A percentile compares a stretch with the other conserved stretches of the same genome.
These are phyloP conservation scores for Drosophila carrolli DNA, from an alignment of 1,140 invertebrate genomes.

Conservation along the genomic window DNA sequence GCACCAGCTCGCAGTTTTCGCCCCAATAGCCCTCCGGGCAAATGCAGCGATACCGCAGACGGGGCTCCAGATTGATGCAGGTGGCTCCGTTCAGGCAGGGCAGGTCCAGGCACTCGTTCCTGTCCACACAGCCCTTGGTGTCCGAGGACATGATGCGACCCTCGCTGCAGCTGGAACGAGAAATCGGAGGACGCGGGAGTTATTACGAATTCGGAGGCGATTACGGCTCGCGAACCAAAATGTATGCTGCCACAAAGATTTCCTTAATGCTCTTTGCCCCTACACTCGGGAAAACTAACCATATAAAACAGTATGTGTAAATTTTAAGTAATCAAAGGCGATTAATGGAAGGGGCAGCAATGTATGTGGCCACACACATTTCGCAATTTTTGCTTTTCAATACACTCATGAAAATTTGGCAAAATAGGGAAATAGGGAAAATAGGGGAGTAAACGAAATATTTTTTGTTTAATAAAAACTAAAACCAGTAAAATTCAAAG, in stretches of 20 bases:
- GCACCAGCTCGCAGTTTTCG: constrained; percentile 87
- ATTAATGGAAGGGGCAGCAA: background rate
- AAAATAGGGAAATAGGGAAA: too few relatives aligned
- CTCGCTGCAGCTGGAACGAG: constrained; percentile 86
- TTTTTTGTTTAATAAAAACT: too few relatives aligned
- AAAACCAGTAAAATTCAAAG: too few relatives aligned
- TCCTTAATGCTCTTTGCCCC: background rate
- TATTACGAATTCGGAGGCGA: constrained; percentile 36
- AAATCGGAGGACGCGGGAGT: background rate
- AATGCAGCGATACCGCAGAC: constrained; percentile 86
- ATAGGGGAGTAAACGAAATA: too few relatives aligned
- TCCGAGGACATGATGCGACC: constrained; percentile 87
- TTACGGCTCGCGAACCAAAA: constrained; percentile 10
- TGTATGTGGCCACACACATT: background rate
- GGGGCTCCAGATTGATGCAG: constrained; percentile 87
- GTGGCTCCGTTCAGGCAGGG: constrained; percentile 88
- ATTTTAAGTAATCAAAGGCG: background rate
- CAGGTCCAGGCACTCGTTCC: constrained; percentile 87
- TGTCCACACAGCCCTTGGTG: constrained; percentile 87
- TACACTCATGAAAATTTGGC: background rate
- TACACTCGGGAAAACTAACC: background rate
- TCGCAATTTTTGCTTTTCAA: background rate
- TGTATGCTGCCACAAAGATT: constrained; percentile 3
- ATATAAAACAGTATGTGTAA: background rate
- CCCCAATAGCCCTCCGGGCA: constrained; percentile 88